A percentile compares a stretch with the other conserved stretches of the same genome.
These are phyloP conservation scores for Cyprinodon variegatus DNA, from an alignment of 2,113 vertebrate genomes.

Conservation along the genomic window DNA sequence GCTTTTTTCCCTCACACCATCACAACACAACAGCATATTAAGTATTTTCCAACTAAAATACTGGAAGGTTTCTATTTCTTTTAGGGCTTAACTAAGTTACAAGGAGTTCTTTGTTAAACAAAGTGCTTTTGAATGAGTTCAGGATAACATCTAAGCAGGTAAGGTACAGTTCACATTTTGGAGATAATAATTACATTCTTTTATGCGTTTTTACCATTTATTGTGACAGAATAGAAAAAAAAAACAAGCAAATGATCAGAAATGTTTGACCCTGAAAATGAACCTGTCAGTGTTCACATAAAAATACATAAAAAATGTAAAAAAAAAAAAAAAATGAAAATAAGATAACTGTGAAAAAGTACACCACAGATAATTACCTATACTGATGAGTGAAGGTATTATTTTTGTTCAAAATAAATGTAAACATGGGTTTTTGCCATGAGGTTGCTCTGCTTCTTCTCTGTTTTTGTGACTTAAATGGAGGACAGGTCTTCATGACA, in stretches of 20 bases:
- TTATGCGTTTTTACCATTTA: conserved; percentile 1
- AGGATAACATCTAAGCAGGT: conserved; percentile 32
- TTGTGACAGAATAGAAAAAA: background rate
- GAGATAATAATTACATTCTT: conserved; percentile 20
- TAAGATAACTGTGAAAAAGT: too few species aligned
- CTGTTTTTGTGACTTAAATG: conserved; percentile 46
- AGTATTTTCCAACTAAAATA: background rate
- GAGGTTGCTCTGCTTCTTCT: background rate
- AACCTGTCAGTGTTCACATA: background rate
- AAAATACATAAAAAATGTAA: background rate
- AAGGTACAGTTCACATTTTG: conserved; percentile 10
- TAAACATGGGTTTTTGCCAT: background rate
- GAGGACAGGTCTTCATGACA: conserved; percentile 74
- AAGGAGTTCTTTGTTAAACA: conserved; percentile 17
- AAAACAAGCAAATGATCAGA: conserved; percentile 9
- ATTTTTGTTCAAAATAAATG: background rate
- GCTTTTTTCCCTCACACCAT: too few species aligned
- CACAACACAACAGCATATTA: background rate
- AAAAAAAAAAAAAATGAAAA: too few species aligned
- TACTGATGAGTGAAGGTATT: background rate
- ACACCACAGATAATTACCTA: background rate
- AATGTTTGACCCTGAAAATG: conserved; percentile 15
- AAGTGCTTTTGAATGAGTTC: conserved; percentile 41
- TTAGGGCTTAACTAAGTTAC: background rate
- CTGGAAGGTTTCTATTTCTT: background rate